Base-by-base conservation (phyloP, 2,113 vertebrate species). In the Eidolon helvum region DNA sequence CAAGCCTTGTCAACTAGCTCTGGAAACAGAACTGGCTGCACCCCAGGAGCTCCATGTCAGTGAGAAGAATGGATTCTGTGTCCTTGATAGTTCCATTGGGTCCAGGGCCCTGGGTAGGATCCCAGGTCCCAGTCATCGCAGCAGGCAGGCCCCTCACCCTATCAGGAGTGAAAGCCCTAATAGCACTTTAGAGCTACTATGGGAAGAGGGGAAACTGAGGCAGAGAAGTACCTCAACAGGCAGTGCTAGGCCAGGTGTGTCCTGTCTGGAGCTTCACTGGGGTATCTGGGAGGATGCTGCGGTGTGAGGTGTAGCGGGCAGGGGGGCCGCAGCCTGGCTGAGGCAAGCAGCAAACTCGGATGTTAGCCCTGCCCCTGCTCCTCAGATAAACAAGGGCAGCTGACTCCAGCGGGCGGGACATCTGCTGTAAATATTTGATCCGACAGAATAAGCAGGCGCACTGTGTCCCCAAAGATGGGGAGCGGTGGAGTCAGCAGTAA, bases 401-500 rank as follows among this genome's bases (percentile, higher is more conserved):
- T 12, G 12, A 91, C 0, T 0, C 22, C 0, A 57, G 45, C 4
- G 7, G n/a, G 97, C 28, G 19, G 92, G 66, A 53, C 96, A 94
- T 98, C 97, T 98, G 98, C 95, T 24, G 33, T 83, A 86, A 96
- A 89, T 0, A 38, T 74, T 0, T 0, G 95, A 14, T 69, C 92
- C 88, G 97, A 96, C 94, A 94, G 96, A 35, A 2, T 16, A 0
- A 86, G 96, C 95, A 95, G 91, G 87, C 0, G 0, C 0, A 0
- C 24, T 4, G 94, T 40, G 78, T 90, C 95, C 96, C 98, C 65
- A 69, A 1, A 0, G 97, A 91, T 0, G 80, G 95, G 86, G 94
- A 71, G 85, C 5, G 28, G 28, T 94, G 19, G 93, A 96, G 96
- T 90, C 95, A 94, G 98, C 75, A 0, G 5, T 0, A 77, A 88